Evolutionary conservation across 2,797 vertebrate genomes (phyloP), one percentile per base, ranked within the genome.

Genomic region (Karalla daura): DNA sequence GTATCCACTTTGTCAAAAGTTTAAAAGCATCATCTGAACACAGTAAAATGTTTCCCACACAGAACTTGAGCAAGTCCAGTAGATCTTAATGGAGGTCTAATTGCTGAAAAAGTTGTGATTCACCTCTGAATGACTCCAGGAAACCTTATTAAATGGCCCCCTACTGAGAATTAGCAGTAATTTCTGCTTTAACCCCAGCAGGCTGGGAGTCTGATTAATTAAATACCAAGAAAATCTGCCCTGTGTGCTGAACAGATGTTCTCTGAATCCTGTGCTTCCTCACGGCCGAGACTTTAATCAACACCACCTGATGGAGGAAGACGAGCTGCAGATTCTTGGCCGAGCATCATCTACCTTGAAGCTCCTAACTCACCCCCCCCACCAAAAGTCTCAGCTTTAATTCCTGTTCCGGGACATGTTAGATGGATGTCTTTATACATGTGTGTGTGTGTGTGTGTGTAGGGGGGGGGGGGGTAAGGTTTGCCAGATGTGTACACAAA

Each of bases 201-300:
- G 40, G 37, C 46, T 27, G 27, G 39, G 51, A 45, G 53, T 78
- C 59, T 74, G 50, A 85, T 84, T 74, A 76, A 86, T 83, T 70
- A 70, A 87, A 80, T 80, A 64, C 58, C 1, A 15, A 60, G 46
- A 35, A 76, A 52, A 73, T 81, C 54, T 56, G 69, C 41, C 15
- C 30, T 50, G 36, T 25, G 78, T 78, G 69, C 77, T 47, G 27
- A 83, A 76, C 88, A 92, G 84, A 88, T 84, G 88, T 82, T 86
- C 46, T 59, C 14, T 52, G 74, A 71, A 70, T 81, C 65, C 77
- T 72, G 63, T 65, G 45, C 40, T 55, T 70, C 66, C 39, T 66
- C 53, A 78, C 37, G 55, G 69, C 37, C 9, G 28, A 17, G 39
- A 78, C 30, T 74, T 80, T 78, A 75, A 82, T 84, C 66, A 67